Base-by-base conservation (phyloP, 2,113 vertebrate genomes). In the Barbus barbus region DNA sequence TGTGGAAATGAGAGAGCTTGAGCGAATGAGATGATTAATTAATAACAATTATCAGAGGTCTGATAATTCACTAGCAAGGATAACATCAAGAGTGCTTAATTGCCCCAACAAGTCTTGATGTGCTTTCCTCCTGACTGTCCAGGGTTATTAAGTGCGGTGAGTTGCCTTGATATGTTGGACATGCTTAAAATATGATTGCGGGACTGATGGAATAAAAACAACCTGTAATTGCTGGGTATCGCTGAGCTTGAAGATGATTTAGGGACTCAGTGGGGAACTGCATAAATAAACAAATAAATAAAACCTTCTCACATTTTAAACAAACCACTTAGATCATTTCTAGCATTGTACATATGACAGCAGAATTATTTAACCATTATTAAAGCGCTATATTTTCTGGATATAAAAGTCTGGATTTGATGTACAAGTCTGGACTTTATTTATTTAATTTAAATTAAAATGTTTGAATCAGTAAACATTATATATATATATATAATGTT, bases 11-110 rank as follows among this genome's bases (percentile, higher is more conserved):
- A 89, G 78, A 91, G 89, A 85, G 86, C 84, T 87, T 88, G 86
- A 89, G 87, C 84, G 88, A 90, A 86, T 83, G 81, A 90, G 90
- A 90, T 92, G 91, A 93, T 93, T 93, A 90, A 93, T 95, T 94
- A 93, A 94, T 94, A 93, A 93, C 92, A 92, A 93, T 91, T 92
- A 93, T 92, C 90, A 92, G 89, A 88, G 91, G 86, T 86, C 86
- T 91, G 89, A 90, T 94, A 92, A 95, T 93, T 92, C 85, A 86
- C 84, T 83, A 88, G 84, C 78, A 86, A 93, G 89, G 89, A 92
- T 93, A 92, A 91, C 90, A 91, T 93, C 87, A 91, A 90, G 90
- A 89, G 90, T 90, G 91, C 88, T 90, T 94, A 93, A 92, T 92
- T 94, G 90, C 93, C 90, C 91, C 87, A 89, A 80, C 79, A 90